Base-by-base conservation (phyloP, 2,888 invertebrate genomes). In the Biston stratarius region DNA sequence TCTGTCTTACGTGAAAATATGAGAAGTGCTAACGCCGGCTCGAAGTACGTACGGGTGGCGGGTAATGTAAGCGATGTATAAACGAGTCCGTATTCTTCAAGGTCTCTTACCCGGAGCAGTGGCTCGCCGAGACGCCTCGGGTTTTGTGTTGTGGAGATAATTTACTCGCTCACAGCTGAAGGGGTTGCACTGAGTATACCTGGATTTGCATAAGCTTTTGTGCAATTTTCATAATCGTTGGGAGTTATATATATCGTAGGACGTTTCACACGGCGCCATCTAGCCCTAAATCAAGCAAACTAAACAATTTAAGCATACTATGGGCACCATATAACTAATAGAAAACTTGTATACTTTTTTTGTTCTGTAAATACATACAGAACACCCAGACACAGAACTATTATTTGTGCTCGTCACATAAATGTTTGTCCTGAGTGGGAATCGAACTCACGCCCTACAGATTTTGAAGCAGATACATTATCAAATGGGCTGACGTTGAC, bases 1-100 rank as follows among this genome's bases (percentile, higher is more conserved):
- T 63, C 49, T 1, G 58, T 67, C 49, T 62, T 63, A 67, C 62
- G 48, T 53, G 61, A 34, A 67, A 62, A 59, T 62, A 62, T 62
- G 65, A 65, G 64, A 34, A 51, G 47, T 61, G 59, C 44, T 65
- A 56, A 55, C 55, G 55, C 36, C 42, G 60, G 40, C 34, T 48
- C 53, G 49, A 65, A 60, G 60, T 56, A 61, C 24, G 34, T 49
- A 60, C 24, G 44, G 38, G 15, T 15, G 49, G 42, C 8, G 44
- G 33, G 24, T 53, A 61, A 47, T 48, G 9, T 40, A 44, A 42
- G 49, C 48, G 45, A 49, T 40, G 42, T 47, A 38, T 59, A 52
- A 59, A 64, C 42, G 24, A 53, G 59, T 52, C 34, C 36, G 47
- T 34, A 52, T 52, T 36, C 34, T 45, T 51, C 24, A 36, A 58